A percentile compares a stretch with the other conserved stretches of the same genome.
phyloP scores from a whole-genome alignment of 1,140 invertebrate genomes.

The Globodera rostochiensis region DNA sequence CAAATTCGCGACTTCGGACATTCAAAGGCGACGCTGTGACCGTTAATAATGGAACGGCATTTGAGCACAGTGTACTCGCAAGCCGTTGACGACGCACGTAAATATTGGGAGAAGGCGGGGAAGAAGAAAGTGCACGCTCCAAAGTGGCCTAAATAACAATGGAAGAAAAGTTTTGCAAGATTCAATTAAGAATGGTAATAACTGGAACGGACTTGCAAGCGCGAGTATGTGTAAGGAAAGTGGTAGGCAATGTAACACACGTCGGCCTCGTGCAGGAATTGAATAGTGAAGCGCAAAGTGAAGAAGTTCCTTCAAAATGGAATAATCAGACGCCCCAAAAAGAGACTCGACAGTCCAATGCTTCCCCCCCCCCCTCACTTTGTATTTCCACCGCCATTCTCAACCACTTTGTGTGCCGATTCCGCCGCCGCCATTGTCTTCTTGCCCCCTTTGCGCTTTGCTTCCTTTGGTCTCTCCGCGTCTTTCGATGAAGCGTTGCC shows the following conservation, averaged over 20 bases:
- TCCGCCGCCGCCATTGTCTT: no score
- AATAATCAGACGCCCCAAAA: slow-evolving; percentile 58
- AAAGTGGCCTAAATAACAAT: slow-evolving; percentile 76
- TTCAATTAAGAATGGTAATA: slow-evolving; percentile 70
- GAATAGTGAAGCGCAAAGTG: slow-evolving; percentile 88
- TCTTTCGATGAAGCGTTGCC: neutral
- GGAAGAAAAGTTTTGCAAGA: slow-evolving; percentile 59
- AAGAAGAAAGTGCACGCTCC: slow-evolving; percentile 40
- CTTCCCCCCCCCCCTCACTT: neutral
- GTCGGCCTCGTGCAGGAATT: slow-evolving; percentile 85
- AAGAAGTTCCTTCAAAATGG: slow-evolving; percentile 72
- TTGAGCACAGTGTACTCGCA: slow-evolving; percentile 80
- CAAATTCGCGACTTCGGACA: slow-evolving; percentile 48
- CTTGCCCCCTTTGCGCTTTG: neutral
- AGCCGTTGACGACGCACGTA: slow-evolving; percentile 75
- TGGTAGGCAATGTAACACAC: slow-evolving; percentile 91
- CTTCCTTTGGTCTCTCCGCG: neutral
- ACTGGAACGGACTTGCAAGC: slow-evolving; percentile 72
- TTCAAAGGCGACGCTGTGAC: slow-evolving; percentile 74
- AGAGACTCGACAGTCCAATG: no score
- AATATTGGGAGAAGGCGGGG: slow-evolving; percentile 46
- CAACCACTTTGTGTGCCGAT: neutral
- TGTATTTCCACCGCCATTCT: neutral
- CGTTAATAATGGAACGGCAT: slow-evolving; percentile 79
- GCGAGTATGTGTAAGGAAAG: slow-evolving; percentile 91